Evolutionary conservation across 2,888 invertebrate species (phyloP), one percentile per base, ranked within the genome.

Genomic region (Seladonia tumulorum): DNA sequence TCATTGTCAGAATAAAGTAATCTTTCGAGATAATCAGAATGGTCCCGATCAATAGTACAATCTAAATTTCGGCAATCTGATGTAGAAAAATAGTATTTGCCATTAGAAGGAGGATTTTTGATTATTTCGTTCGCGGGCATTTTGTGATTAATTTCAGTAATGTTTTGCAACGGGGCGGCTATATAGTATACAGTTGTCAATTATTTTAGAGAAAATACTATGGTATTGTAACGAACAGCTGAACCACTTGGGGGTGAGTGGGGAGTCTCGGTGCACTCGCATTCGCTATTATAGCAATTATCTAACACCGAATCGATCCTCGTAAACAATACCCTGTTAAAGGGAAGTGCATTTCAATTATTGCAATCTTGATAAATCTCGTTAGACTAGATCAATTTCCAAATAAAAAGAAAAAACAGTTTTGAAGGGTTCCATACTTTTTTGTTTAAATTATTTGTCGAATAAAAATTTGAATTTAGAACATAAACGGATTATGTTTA

Each of bases 41-140:
- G 86, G 86, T 86, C 86, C 86, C 86, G 35, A n/a, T 47, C 42
- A 47, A 68, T 35, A 63, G 60, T 80, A 53, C 22, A 83, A 49
- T 63, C 22, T 81, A 71, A 57, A 60, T 45, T 72, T 81, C 47
- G 22, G 18, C 49, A 70, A 22, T 49, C 63, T 22, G 35, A 47
- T 18, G 29, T 86, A 86, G 29, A 85, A 86, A 85, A 86, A 85
- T 85, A 86, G 29, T 35, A 42, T 74, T 68, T 72, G n/a, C 72
- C 18, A 25, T 35, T 35, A 25, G 25, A 53, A n/a, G 7, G 29
- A n/a, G 68, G 14, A 42, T 66, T 29, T 72, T 49, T n/a, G 53
- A 45, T 42, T 49, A 12, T 47, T n/a, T 12, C 29, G 42, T 7
- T 25, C 35, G 42, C 42, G 8, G 2, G 53, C 22, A 53, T 22